Conservation (phyloP, 2,113 vertebrate species). For the Lota lota region DNA sequence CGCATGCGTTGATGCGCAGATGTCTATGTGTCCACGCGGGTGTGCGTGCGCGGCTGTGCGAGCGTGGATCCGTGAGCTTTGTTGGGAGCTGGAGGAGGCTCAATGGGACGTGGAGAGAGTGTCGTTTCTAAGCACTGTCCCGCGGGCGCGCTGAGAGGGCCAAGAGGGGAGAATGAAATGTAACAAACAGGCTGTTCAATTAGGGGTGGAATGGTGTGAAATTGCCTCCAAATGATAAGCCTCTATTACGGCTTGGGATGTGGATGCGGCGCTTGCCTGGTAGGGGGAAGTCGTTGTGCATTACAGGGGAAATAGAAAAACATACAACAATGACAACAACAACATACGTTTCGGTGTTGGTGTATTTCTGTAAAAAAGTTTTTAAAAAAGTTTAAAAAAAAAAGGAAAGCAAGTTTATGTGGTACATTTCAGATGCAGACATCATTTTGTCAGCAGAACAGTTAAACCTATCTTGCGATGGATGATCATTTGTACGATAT, state of each 20-base stretch:
- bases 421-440: constrained; percentile 3
- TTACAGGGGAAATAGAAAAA: constrained; percentile 12
- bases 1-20: too few relatives aligned
- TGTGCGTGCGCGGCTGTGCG: constrained; percentile 32
- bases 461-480: too few relatives aligned
- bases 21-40: too few relatives aligned
- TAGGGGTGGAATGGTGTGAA: constrained; percentile 78
- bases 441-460: too few relatives aligned
- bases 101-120: constrained; percentile 75
- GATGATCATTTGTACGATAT: too few relatives aligned
- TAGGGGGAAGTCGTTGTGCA: constrained; percentile 61
- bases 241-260: constrained; percentile 65
- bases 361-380: too few relatives aligned
- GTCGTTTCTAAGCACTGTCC: constrained; percentile 80
- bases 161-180: constrained; percentile 71
- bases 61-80: constrained; percentile 63
- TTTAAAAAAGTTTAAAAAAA: too few relatives aligned
- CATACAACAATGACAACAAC: neutral
- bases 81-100: constrained; percentile 71
- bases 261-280: constrained; percentile 49
- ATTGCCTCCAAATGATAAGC: constrained; percentile 80
- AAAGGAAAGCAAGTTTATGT: neutral
- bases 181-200: constrained; percentile 82
- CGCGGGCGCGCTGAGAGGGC: constrained; percentile 65
- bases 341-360: constrained; percentile 18